Evolutionary conservation across 1,140 invertebrate genomes (phyloP).

Genomic region (Penaeus indicus): DNA sequence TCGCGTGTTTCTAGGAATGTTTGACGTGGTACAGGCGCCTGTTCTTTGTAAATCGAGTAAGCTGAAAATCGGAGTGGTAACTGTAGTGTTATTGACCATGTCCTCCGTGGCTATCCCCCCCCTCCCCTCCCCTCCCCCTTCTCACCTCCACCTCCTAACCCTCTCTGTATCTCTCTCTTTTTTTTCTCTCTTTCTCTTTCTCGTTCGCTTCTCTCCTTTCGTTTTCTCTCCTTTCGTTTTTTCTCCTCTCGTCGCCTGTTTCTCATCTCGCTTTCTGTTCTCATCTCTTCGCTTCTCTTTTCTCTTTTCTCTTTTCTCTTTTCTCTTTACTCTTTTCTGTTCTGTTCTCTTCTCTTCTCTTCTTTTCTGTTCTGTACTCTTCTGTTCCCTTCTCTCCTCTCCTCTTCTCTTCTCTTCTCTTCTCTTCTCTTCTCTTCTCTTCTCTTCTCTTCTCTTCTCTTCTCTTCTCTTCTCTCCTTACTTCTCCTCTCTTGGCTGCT

Average conservation of each 20-base stretch:
- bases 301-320: not conserved
- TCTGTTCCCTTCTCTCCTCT: not conserved
- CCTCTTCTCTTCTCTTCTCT: slow-evolving; percentile 15
- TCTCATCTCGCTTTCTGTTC: not conserved
- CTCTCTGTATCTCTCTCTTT: not conserved
- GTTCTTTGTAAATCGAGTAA: too few species aligned
- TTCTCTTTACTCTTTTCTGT: not conserved
- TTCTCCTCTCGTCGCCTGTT: not conserved
- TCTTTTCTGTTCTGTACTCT: not conserved
- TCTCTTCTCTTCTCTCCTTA: not conserved
- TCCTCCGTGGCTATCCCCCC: too few species aligned
- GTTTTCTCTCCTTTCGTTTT: not conserved
- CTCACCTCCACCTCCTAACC: too few species aligned
- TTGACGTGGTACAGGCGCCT: too few species aligned
- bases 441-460: slow-evolving; percentile 1
- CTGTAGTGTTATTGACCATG: too few species aligned
- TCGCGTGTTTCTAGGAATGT: too few species aligned
- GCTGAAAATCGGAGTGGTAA: too few species aligned
- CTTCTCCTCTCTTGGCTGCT: not conserved
- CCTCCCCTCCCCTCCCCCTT: too few species aligned
- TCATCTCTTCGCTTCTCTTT: not conserved
- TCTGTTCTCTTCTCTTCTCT: not conserved
- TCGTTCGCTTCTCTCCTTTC: not conserved
- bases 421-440: not conserved
- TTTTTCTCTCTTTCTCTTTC: not conserved